A percentile compares a stretch with the other conserved stretches of the same genome.
phyloP scores from a whole-genome alignment of 2,113 vertebrate species.

The Bubalus kerabau region DNA sequence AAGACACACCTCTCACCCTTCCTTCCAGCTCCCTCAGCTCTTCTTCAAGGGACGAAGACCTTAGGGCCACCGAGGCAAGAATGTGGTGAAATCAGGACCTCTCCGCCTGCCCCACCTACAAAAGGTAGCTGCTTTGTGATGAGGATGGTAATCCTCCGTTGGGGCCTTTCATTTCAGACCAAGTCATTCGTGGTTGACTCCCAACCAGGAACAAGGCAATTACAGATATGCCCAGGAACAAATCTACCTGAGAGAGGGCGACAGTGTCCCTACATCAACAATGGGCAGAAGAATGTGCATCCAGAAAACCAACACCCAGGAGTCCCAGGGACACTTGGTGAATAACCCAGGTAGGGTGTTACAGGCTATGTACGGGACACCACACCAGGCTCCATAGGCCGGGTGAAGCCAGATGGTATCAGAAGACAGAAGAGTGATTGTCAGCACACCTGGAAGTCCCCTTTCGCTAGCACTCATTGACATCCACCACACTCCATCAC shows the following conservation, averaged over 20 bases:
- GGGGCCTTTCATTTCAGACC: not conserved
- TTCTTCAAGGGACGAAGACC: not conserved
- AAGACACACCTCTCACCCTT: slow-evolving; percentile 36
- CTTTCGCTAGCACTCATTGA: not conserved
- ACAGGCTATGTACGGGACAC: not conserved
- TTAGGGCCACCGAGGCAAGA: not conserved
- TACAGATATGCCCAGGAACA: not conserved
- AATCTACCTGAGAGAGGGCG: not conserved
- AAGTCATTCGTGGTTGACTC: not conserved
- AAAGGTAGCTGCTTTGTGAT: not conserved
- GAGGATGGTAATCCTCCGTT: not conserved
- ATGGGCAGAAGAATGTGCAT: not conserved
- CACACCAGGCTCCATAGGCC: not conserved
- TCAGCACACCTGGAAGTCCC: slow-evolving; percentile 5
- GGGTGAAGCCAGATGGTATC: slow-evolving; percentile 36
- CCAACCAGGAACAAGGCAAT: not conserved
- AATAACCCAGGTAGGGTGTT: not conserved
- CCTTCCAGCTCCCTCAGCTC: slow-evolving; percentile 32
- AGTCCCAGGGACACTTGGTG: not conserved
- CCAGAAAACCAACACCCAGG: not conserved
- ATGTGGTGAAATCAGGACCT: not conserved
- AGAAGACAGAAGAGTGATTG: not conserved
- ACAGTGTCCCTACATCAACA: not conserved
- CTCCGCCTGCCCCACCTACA: not conserved
- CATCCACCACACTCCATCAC: not conserved